Percentiles rank a stretch among this genome's conserved stretches.
Evolutionary conservation across 2,113 vertebrate genomes (phyloP).

Genomic region (Psophia crepitans): DNA sequence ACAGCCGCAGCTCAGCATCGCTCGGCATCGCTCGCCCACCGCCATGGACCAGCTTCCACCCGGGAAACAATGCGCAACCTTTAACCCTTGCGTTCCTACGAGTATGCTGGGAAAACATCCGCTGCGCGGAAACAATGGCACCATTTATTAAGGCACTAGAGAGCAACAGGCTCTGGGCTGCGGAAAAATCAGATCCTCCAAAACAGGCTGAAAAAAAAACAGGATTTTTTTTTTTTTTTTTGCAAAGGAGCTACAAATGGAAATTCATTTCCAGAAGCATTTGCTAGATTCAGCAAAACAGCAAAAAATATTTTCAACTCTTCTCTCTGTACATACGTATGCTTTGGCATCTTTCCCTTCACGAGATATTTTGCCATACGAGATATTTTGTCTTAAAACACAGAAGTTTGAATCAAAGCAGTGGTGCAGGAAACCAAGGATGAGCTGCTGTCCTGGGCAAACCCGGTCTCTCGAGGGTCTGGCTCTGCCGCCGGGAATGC

Average conservation of each 20-base stretch:
- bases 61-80: slow-evolving; percentile 27
- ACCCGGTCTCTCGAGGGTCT: neutral
- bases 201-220: neutral
- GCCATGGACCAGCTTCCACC: neutral
- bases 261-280: neutral
- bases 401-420: neutral
- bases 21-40: neutral
- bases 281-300: neutral
- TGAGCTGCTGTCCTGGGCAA: neutral
- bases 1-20: neutral
- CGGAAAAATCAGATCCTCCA: neutral
- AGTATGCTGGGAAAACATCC: slow-evolving; percentile 19
- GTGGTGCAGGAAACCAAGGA: neutral
- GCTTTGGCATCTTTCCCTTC: neutral
- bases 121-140: slow-evolving; percentile 24
- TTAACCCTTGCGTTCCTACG: slow-evolving; percentile 28
- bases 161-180: slow-evolving; percentile 29
- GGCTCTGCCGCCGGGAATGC: neutral
- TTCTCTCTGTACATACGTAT: rapidly evolving
- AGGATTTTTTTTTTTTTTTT: neutral
- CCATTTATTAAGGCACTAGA: neutral
- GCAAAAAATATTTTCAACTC: neutral
- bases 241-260: neutral
- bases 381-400: neutral
- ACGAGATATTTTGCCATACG: rapidly evolving